phyloP scores from a whole-genome alignment of 2,888 invertebrate species.

The Chirona hameri region DNA sequence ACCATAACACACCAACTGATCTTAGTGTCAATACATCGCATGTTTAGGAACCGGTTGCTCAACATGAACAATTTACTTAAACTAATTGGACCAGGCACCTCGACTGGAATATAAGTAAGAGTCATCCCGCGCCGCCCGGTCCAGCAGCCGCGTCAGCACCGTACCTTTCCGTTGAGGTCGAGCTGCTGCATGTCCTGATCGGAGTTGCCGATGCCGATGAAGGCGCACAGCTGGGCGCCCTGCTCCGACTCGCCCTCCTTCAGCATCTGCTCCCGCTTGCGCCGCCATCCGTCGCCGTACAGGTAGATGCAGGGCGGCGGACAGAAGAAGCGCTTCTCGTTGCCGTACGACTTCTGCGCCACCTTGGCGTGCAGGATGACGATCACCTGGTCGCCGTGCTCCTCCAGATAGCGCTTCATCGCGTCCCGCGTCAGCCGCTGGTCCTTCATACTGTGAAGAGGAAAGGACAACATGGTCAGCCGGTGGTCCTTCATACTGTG shows the following conservation, averaged over 20 bases:
- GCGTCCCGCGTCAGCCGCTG: slow-evolving; percentile 81
- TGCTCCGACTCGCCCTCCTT: slow-evolving; percentile 85
- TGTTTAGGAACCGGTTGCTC: too few relatives aligned
- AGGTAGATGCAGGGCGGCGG: slow-evolving; percentile 99
- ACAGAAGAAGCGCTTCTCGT: slow-evolving; percentile 99
- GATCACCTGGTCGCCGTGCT: slow-evolving; percentile 91
- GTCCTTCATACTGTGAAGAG: slow-evolving; percentile 57
- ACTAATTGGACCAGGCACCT: too few relatives aligned
- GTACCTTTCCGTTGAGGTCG: slow-evolving; percentile 87
- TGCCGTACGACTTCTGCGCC: slow-evolving; percentile 99
- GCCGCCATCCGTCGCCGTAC: slow-evolving; percentile 96
- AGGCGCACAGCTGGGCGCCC: slow-evolving; percentile 92
- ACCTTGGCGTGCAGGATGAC: slow-evolving; percentile 97
- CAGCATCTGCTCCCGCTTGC: slow-evolving; percentile 88
- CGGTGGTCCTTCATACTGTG: too few relatives aligned
- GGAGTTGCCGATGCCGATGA: slow-evolving; percentile 97
- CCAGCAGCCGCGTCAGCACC: too few relatives aligned
- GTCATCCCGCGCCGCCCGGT: too few relatives aligned
- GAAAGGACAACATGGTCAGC: neutral
- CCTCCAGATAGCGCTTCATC: slow-evolving; percentile 93
- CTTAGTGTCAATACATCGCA: too few relatives aligned
- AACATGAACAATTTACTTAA: too few relatives aligned
- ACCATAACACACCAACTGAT: too few relatives aligned
- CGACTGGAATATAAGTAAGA: too few relatives aligned
- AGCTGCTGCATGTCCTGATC: slow-evolving; percentile 99